These are phyloP conservation scores for Oceanites oceanicus DNA, from an alignment of 2,113 vertebrate genomes.

Conservation along the genomic window DNA sequence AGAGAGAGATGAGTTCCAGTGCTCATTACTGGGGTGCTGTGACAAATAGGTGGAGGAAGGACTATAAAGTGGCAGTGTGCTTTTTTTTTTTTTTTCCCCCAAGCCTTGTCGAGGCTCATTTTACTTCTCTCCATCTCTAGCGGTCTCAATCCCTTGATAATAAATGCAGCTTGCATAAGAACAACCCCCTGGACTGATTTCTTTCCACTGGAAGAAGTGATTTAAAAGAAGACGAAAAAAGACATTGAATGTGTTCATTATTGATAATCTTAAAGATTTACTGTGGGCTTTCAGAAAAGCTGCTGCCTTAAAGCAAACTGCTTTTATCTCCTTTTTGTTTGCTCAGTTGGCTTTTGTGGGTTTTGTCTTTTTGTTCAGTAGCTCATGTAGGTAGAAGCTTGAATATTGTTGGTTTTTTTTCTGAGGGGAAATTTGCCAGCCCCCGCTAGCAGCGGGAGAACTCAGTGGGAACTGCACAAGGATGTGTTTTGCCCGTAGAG, in stretches of 20 bases:
- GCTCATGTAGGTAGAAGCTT: slow-evolving; percentile 1
- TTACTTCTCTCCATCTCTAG: background rate
- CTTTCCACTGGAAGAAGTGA: slow-evolving; percentile 41
- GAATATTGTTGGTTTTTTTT: background rate
- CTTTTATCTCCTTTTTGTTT: slow-evolving; percentile 65
- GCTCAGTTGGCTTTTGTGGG: slow-evolving; percentile 62
- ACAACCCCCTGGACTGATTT: slow-evolving; percentile 51
- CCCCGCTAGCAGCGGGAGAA: background rate
- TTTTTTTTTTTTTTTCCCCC: background rate
- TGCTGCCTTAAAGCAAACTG: slow-evolving; percentile 58
- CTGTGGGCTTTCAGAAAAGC: slow-evolving; percentile 54
- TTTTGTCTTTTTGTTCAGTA: background rate
- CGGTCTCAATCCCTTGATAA: slow-evolving; percentile 49
- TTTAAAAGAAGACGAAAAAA: slow-evolving; percentile 44
- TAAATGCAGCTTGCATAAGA: slow-evolving; percentile 48
- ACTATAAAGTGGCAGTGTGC: background rate
- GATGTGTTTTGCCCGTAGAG: background rate
- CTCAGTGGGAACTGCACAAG: background rate
- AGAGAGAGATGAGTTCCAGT: slow-evolving; percentile 32
- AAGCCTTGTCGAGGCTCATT: slow-evolving; percentile 31
- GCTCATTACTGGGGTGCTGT: slow-evolving; percentile 29
- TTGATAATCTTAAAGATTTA: slow-evolving; percentile 66
- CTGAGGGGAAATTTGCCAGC: background rate
- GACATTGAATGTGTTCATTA: slow-evolving; percentile 60
- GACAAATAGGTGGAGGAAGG: slow-evolving; percentile 27